Percentiles rank a stretch among this genome's conserved stretches.
phyloP scores from a whole-genome alignment of 1,140 invertebrate genomes.

The Halictus rubicundus region DNA sequence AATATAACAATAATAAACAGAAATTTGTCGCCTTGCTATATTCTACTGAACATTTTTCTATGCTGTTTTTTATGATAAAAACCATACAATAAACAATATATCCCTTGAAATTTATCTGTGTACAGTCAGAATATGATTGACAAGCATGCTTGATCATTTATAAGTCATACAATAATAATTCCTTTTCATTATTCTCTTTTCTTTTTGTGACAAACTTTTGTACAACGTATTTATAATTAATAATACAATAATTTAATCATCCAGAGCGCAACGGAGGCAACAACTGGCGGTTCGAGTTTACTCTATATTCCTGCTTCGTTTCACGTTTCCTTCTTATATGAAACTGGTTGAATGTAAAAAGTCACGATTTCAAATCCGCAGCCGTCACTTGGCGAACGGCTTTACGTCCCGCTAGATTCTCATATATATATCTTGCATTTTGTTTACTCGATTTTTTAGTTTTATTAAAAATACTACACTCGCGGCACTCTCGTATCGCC shows the following conservation, averaged over 20 bases:
- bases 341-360: slow-evolving; percentile 62
- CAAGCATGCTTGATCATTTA: background rate
- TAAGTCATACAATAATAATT: slow-evolving; percentile 16
- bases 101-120: background rate
- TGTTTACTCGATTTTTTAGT: slow-evolving; percentile 34
- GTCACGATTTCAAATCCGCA: slow-evolving; percentile 50
- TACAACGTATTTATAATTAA: slow-evolving; percentile 47
- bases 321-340: slow-evolving; percentile 33
- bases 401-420: slow-evolving; percentile 15
- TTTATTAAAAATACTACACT: slow-evolving; percentile 26
- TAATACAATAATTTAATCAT: slow-evolving; percentile 54
- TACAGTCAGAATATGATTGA: background rate
- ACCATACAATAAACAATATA: background rate
- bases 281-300: slow-evolving; percentile 3
- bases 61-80: too few species aligned
- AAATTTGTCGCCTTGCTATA: too few species aligned
- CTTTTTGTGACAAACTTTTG: slow-evolving; percentile 38
- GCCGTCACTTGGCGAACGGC: slow-evolving; percentile 60
- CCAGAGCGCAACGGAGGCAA: slow-evolving; percentile 21
- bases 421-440: background rate
- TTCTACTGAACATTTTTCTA: too few species aligned
- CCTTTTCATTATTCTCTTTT: slow-evolving; percentile 17
- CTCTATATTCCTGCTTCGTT: background rate
- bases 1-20: too few species aligned
- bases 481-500: slow-evolving; percentile 42